Base-by-base conservation (phyloP, 1,140 invertebrate species). In the Spodoptera frugiperda region DNA sequence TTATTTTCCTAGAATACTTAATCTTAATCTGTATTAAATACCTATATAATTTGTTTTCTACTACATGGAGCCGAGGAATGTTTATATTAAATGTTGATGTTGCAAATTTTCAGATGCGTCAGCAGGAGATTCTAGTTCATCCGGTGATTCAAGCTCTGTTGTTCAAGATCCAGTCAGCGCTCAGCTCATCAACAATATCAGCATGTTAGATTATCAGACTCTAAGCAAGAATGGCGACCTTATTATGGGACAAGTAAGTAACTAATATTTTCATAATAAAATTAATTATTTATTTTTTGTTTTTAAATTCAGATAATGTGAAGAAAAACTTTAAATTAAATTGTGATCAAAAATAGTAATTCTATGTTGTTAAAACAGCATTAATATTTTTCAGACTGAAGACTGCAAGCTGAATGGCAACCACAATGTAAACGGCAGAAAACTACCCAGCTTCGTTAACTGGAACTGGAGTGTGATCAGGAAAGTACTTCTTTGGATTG, bases 401-500 rank as follows among this genome's bases (percentile, higher is more conserved):
- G 84, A 88, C 77, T 86, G 88, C 51, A 94, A 94, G 78, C 78
- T 91, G 8, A 90, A 93, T 86, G 91, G 93, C n/a, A 91, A 85
- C 67, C 77, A 90, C 39, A 88, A 86, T 80, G 68, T 85, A 17
- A 88, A 79, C 48, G 87, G 90, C 51, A 87, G 90, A 76, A 94
- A 94, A 78, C 79, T 94, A 57, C 95, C 95, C 12, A 90, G 82
- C 77, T 98, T 98, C 86, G 96, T 97, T 77, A 96, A 96, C 63
- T 98, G 97, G 97, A 97, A 97, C 87, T 98, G 97, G 97, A 95
- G 95, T 0, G 78, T 97, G 0, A 97, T 98, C 77, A 93, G 97
- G 67, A 96, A 96, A 86, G 93, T 96, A 44, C 96, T 96, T 55
- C 95, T 97, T 68, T 97, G 96, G 95, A 91, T 96, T 6, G 95